These are phyloP conservation scores for Ypsolopha sequella DNA, from an alignment of 2,888 invertebrate genomes.

Conservation along the genomic window DNA sequence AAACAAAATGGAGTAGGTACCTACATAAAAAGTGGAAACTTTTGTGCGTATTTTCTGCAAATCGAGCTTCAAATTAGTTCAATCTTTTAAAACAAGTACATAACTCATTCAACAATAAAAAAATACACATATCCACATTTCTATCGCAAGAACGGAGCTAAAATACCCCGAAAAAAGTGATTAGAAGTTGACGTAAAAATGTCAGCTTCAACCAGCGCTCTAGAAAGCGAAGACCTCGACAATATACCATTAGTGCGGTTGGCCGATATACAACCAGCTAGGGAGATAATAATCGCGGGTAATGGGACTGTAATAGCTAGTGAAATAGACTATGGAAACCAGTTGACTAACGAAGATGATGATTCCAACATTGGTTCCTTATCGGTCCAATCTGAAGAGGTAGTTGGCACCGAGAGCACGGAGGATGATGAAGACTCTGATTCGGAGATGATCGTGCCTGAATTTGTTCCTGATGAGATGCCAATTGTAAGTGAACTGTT, in stretches of 20 bases:
- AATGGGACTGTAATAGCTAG: constrained; percentile 29
- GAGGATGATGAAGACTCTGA: constrained; percentile 17
- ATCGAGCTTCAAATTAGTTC: too few relatives aligned
- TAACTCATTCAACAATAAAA: too few relatives aligned
- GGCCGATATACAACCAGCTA: constrained; percentile 51
- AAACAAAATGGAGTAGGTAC: too few relatives aligned
- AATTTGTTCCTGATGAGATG: constrained; percentile 10
- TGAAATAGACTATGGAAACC: constrained; percentile 25
- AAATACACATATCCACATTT: too few relatives aligned
- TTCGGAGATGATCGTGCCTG: constrained; percentile 34
- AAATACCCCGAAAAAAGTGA: too few relatives aligned
- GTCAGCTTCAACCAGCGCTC: constrained; percentile 29
- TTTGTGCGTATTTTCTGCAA: too few relatives aligned
- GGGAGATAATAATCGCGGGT: constrained; percentile 10
- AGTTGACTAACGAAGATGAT: constrained; percentile 33
- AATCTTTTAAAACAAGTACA: too few relatives aligned
- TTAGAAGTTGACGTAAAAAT: constrained; percentile 17
- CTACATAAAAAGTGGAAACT: too few relatives aligned
- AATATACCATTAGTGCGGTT: constrained; percentile 51
- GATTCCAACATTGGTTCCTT: constrained; percentile 49
- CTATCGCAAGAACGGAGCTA: too few relatives aligned
- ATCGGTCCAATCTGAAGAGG: constrained; percentile 39
- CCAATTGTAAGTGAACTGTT: constrained; percentile 1
- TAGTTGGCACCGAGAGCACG: constrained; percentile 12
- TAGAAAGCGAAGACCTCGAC: constrained; percentile 47